Base-by-base conservation (phyloP, 2,888 invertebrate genomes). In the Drosophila maculinotata region DNA sequence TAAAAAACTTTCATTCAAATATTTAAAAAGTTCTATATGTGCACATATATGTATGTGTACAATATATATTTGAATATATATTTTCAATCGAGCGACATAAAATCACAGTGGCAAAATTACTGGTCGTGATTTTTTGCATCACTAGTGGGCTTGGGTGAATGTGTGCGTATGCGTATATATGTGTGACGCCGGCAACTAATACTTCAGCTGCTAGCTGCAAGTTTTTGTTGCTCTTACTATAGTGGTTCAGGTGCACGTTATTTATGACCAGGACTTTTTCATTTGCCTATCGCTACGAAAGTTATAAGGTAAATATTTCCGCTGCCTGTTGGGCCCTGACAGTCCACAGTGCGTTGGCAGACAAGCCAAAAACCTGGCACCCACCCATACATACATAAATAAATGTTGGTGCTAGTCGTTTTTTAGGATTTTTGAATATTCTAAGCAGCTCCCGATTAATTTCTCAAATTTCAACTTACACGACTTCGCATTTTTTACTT, bases 191-290 rank as follows among this genome's bases (percentile, higher is more conserved):
- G 26, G 26, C 39, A 60, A 39, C 48, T 48, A 42, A 48, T 31
- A 28, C 49, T 36, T 62, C 6, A 15, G 33, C 12, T 41, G 35
- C 49, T 20, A 48, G 60, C 14, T 35, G 49, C 12, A 36, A 49
- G 33, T 62, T 60, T 62, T 36, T 47, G 58, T 35, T 39, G 59
- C 23, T 45, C 2, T 20, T 20, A 17, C 30, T 15, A n/a, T 1
- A 30, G 41, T 30, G 62, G 42, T 42, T 49, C 62, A 62, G 41
- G 68, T 62, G 58, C 52, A 48, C 33, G 64, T 77, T 80, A 80
- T 78, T 81, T 79, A 79, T 75, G 72, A 30, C 48, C 60, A 60
- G 15, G 58, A 62, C 41, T 79, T 79, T 79, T 71, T 81, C 79
- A 74, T 70, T 65, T 65, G 62, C 58, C 74, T 78, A 78, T 78